phyloP scores from a whole-genome alignment of 2,113 vertebrate species.

The Hystrix cristata region DNA sequence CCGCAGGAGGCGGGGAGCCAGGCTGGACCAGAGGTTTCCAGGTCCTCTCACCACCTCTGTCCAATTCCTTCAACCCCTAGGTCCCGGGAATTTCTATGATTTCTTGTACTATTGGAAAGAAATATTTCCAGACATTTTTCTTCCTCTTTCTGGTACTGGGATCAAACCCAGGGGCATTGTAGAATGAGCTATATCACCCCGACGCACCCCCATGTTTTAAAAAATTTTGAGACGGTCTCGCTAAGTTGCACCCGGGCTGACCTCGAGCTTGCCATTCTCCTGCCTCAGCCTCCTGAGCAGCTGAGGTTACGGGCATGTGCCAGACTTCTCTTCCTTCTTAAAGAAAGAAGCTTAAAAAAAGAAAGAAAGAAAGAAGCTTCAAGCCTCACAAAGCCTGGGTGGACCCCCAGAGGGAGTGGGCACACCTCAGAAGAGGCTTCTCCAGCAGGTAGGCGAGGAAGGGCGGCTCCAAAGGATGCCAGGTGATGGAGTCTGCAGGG shows the following conservation, averaged over 20 bases:
- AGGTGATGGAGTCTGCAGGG: accelerated
- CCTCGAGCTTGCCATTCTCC: neutral
- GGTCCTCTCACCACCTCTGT: neutral
- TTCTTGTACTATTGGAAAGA: neutral
- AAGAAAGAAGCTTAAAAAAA: neutral
- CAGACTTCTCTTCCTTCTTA: neutral
- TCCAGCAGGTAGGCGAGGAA: neutral
- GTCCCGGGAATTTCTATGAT: neutral
- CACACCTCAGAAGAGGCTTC: neutral
- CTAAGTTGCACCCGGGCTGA: neutral
- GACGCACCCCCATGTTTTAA: neutral
- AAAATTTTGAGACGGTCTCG: neutral
- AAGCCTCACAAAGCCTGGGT: neutral
- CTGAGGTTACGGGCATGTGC: too few relatives aligned
- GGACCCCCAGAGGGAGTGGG: neutral
- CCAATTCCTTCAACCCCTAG: neutral
- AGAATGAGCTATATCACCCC: neutral
- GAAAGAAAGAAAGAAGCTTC: neutral
- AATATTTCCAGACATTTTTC: neutral
- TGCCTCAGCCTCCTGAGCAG: neutral
- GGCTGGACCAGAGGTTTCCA: neutral
- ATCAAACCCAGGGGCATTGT: neutral
- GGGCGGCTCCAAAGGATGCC: neutral
- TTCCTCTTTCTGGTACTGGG: neutral
- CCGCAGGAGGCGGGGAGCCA: neutral